Base-by-base conservation (phyloP, 2,888 invertebrate species). In the Girardia tigrina region DNA sequence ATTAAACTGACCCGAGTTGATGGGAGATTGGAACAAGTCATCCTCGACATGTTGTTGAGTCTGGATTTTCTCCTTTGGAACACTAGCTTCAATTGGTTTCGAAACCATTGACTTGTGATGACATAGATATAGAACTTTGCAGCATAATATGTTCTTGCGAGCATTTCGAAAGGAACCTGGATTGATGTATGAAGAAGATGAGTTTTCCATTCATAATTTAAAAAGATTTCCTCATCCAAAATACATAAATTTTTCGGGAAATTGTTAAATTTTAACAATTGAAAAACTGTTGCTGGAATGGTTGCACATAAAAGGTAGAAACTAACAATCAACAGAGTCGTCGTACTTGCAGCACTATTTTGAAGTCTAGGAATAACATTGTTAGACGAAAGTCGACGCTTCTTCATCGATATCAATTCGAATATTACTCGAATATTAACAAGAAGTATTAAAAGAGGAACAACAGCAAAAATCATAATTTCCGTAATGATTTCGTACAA, bases 261-360 rank as follows among this genome's bases (percentile, higher is more conserved):
- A 56, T 56, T 56, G n/a, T 56, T 56, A 56, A 56, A 56, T 56
- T 56, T 56, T 23, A 56, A 12, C n/a, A 56, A n/a, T 56, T 56
- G 56, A 56, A 56, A 56, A 12, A 56, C 56, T 2, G 56, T 8
- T 8, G 56, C 56, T 6, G 56, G 56, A 56, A 56, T 56, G 4
- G 56, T 56, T 6, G 56, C 56, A n/a, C 56, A 56, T 23, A 56
- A 16, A 6, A 56, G 23, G 23, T 56, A 56, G 56, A 56, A 56
- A 56, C 56, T 56, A 23, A 56, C 56, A 20, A 56, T 56, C 23
- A 56, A 56, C 23, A 56, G n/a, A 56, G 56, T 56, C n/a, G 56
- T 56, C n/a, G 56, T 56, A 56, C 56, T 56, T 8, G 56, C 56
- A 8, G 56, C 56, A n/a, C 23, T 56, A 23, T 56, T 56, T 6